Base-by-base conservation (phyloP, 2,888 invertebrate genomes). In the Mystacides longicornis region DNA sequence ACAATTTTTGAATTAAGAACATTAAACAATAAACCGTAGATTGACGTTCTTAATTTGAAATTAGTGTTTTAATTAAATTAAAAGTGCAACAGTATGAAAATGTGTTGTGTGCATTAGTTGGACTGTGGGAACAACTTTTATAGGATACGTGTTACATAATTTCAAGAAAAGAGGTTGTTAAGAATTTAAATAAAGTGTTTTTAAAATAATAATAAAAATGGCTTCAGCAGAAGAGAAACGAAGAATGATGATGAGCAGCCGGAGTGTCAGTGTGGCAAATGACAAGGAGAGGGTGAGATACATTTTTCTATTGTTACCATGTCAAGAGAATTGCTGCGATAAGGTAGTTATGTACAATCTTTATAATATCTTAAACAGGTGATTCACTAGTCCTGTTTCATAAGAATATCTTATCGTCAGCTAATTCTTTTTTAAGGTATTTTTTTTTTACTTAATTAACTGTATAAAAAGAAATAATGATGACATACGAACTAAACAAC, bases 271-370 rank as follows among this genome's bases (percentile, higher is more conserved):
- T 54, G 22, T 49, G 43, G 51, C 58, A 16, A 52, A 60, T 49
- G 60, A 60, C 23, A 60, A 56, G 48, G 60, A 58, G 56, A 60
- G 56, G 74, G 77, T 77, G 75, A 76, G 77, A 74, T 73, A 77
- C 74, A 76, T 77, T 73, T 77, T 75, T 77, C 77, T 76, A 72
- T 71, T 72, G 74, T 75, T 76, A 68, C 72, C 71, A 72, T 77
- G 77, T 72, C 77, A 77, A 64, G 73, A 75, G 72, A 70, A 73
- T 65, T 77, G 77, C 74, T 77, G 77, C 69, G 66, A 69, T 64
- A 75, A 77, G 77, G 77, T 77, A 76, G 56, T 56, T 56, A n/a
- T n/a, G n/a, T n/a, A 59, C 53, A 48, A 19, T 53, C 48, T 21
- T 37, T 37, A 37, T 37, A n/a, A 3, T 37, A 37, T 37, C 37